These are phyloP conservation scores for Sorex fumeus DNA, from an alignment of 2,113 vertebrate genomes.

Conservation along the genomic window DNA sequence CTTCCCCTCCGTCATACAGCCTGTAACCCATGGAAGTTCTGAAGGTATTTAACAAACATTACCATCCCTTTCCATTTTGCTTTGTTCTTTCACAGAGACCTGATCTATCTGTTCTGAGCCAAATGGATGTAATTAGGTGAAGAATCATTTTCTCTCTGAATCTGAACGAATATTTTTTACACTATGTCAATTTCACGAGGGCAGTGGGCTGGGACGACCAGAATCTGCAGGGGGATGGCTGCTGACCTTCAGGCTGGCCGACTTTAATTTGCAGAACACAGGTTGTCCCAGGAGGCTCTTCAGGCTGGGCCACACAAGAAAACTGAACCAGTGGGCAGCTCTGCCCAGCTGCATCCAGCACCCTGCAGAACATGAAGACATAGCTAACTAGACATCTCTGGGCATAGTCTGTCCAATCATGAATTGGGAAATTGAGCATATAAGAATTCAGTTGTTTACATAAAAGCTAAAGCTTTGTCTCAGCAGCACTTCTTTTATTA, in stretches of 20 bases:
- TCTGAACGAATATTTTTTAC: conserved; percentile 79
- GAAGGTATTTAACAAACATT: conserved; percentile 48
- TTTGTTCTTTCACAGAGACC: conserved; percentile 58
- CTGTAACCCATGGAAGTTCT: neutral
- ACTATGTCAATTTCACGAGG: conserved; percentile 79
- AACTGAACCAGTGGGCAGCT: conserved; percentile 71
- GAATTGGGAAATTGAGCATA: conserved; percentile 64
- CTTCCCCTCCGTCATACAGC: neutral
- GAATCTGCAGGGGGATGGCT: conserved; percentile 79
- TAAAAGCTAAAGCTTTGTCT: conserved; percentile 69
- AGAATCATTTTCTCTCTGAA: conserved; percentile 68
- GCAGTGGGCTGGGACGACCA: conserved; percentile 73
- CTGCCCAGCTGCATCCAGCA: conserved; percentile 81
- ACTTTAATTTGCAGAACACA: conserved; percentile 85
- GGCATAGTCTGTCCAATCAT: conserved; percentile 31
- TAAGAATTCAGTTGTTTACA: conserved; percentile 56
- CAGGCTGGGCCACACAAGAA: conserved; percentile 84
- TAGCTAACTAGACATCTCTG: conserved; percentile 69
- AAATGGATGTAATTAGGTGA: conserved; percentile 80
- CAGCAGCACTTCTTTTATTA: neutral
- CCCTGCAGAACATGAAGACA: conserved; percentile 72
- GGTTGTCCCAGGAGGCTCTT: conserved; percentile 84
- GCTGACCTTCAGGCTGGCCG: conserved; percentile 85
- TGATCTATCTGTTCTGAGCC: conserved; percentile 46
- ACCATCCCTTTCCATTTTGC: conserved; percentile 43